phyloP scores from a whole-genome alignment of 2,888 invertebrate species.

The Aquatica leii region DNA sequence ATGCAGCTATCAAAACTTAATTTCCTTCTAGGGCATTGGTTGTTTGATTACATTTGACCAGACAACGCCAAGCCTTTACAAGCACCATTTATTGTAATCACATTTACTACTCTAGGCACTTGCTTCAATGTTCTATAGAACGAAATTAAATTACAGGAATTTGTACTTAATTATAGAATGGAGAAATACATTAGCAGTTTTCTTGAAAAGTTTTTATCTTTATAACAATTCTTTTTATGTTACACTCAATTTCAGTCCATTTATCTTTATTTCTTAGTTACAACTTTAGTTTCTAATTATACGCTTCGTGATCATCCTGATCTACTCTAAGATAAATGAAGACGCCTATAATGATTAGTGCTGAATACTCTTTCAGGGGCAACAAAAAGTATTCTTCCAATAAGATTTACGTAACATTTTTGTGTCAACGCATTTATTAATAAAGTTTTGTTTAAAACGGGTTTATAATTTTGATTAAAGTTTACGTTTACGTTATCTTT shows the following conservation, averaged over 20 bases:
- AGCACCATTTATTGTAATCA: constrained; percentile 30
- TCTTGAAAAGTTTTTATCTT: constrained; percentile 12
- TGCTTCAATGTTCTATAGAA: constrained; percentile 20
- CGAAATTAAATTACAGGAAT: constrained; percentile 15
- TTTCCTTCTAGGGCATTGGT: constrained; percentile 20
- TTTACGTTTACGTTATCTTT: background rate
- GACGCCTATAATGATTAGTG: constrained; percentile 42
- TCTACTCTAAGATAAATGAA: constrained; percentile 40
- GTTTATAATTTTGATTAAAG: too few relatives aligned
- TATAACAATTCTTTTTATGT: constrained; percentile 16
- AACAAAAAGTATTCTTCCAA: constrained; percentile 9
- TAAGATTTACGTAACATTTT: background rate
- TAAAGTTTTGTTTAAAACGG: too few relatives aligned
- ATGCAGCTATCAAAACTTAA: constrained; percentile 19
- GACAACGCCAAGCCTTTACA: constrained; percentile 21
- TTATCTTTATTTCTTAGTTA: constrained; percentile 38
- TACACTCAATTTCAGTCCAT: constrained; percentile 29
- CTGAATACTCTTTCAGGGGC: constrained; percentile 17
- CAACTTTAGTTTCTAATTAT: constrained; percentile 38
- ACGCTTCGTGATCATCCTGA: constrained; percentile 40
- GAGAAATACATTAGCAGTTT: constrained; percentile 16
- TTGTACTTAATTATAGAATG: constrained; percentile 11
- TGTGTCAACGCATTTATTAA: too few relatives aligned
- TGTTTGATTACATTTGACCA: constrained; percentile 25
- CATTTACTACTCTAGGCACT: constrained; percentile 27